Evolutionary conservation across 2,888 invertebrate genomes (phyloP), one percentile per base, ranked within the genome.

Genomic region (Myopa testacea): DNA sequence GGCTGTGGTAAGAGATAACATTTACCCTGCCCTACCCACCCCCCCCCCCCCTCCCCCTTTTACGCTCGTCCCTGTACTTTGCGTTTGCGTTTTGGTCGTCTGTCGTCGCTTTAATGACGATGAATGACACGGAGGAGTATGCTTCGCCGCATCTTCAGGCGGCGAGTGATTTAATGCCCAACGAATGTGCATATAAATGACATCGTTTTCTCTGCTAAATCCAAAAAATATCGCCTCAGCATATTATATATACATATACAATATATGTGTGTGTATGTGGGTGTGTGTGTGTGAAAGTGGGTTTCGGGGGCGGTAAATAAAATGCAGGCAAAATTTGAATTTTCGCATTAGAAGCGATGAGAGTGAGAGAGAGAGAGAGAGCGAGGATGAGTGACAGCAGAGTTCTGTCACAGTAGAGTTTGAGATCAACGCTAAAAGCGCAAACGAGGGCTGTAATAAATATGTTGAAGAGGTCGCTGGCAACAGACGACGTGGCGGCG

Each of bases 171-270:
- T 82, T 82, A 82, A 82, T 82, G 82, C 82, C 81, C 81, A 10
- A 45, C 45, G 80, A 78, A 82, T 82, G 82, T 82, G 81, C 82
- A 82, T 82, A 81, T 82, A 82, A 82, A 82, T 82, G 82, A 82
- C 82, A 82, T 81, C 81, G 81, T 82, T 81, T 82, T 80, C 78
- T 34, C 62, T 74, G 70, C 74, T 78, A 78, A 78, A 78, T 74
- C 74, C 74, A 55, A 70, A 78, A 78, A 78, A 78, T 78, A 78
- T 75, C 78, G 75, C 67, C 78, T 65, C 78, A 50, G 72, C 75
- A 78, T 69, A 71, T 71, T 65, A 75, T 60, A 37, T 70, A 74
- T 63, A 26, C 26, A 26, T 26, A 26, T 2, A 26, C 2, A 26
- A 3, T 45, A 45, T 8, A 45, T 45, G 7, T 45, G 45, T 10